Percentiles rank a stretch among this genome's conserved stretches.
These are phyloP conservation scores for Leiothrix lutea DNA, from an alignment of 2,113 vertebrate genomes.

Conservation along the genomic window DNA sequence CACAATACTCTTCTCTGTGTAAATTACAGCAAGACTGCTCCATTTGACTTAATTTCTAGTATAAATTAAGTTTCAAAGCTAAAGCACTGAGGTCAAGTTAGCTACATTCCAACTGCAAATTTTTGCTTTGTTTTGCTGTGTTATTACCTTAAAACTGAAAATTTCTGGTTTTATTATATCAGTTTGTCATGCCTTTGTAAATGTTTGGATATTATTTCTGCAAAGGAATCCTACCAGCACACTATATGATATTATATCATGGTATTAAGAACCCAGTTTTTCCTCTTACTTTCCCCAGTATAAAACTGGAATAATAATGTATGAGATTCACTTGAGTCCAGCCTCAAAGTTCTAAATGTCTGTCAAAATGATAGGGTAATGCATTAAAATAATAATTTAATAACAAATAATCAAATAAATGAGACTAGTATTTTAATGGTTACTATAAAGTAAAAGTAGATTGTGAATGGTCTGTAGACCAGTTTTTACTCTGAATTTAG, in stretches of 20 bases:
- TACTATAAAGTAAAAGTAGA: not conserved
- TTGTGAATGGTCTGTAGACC: not conserved
- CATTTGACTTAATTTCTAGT: not conserved
- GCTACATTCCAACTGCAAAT: not conserved
- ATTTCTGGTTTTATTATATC: not conserved
- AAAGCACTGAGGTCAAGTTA: not conserved
- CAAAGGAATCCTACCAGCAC: not conserved
- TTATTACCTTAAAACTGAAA: not conserved
- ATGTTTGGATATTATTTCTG: not conserved
- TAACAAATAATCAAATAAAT: not conserved
- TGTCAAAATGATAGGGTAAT: not conserved
- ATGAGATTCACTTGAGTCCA: not conserved
- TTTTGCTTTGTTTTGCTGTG: not conserved
- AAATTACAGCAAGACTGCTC: not conserved
- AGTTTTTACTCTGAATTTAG: not conserved
- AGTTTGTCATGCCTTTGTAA: not conserved
- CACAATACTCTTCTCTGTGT: not conserved
- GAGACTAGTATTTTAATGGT: not conserved
- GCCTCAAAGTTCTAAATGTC: not conserved
- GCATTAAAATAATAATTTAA: not conserved
- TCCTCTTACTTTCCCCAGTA: not conserved
- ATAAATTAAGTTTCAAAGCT: not conserved
- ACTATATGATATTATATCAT: not conserved
- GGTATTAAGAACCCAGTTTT: not conserved
- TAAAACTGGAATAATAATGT: not conserved